Evolutionary conservation across 2,797 vertebrate genomes (phyloP).

Genomic region (Leptoclinus maculatus): DNA sequence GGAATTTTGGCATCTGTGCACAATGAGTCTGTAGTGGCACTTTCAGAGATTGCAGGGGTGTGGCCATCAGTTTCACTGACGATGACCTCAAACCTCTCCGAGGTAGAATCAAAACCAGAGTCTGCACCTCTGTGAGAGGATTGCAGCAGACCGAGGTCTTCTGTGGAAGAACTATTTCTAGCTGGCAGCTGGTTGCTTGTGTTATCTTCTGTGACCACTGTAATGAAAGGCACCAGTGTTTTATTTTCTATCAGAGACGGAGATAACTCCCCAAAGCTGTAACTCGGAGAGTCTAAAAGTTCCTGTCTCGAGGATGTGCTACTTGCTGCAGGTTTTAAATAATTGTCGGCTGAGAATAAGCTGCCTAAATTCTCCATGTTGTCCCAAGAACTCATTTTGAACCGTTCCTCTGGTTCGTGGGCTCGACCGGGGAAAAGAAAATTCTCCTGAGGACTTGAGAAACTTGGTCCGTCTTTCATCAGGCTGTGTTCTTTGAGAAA

Average conservation of each 20-base stretch:
- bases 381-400: constrained; percentile 80
- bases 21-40: constrained; percentile 75
- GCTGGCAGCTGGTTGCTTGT: constrained; percentile 64
- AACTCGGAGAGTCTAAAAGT: constrained; percentile 70
- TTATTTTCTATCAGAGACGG: constrained; percentile 74
- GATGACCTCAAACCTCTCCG: constrained; percentile 67
- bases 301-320: constrained; percentile 74
- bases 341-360: constrained; percentile 73
- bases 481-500: constrained; percentile 92
- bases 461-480: constrained; percentile 80
- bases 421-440: constrained; percentile 73
- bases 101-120: constrained; percentile 81
- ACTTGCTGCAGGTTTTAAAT: constrained; percentile 73
- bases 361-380: constrained; percentile 74
- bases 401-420: constrained; percentile 77
- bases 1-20: constrained; percentile 84
- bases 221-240: constrained; percentile 83
- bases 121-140: constrained; percentile 69
- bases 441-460: constrained; percentile 72
- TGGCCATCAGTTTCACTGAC: constrained; percentile 66
- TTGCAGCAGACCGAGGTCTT: constrained; percentile 71
- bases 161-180: constrained; percentile 75
- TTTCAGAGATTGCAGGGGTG: constrained; percentile 61
- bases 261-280: constrained; percentile 53
- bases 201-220: constrained; percentile 72